Evolutionary conservation across 2,797 vertebrate species (phyloP), one percentile per base, ranked within the genome.

Genomic region (Holocentrus rufus): DNA sequence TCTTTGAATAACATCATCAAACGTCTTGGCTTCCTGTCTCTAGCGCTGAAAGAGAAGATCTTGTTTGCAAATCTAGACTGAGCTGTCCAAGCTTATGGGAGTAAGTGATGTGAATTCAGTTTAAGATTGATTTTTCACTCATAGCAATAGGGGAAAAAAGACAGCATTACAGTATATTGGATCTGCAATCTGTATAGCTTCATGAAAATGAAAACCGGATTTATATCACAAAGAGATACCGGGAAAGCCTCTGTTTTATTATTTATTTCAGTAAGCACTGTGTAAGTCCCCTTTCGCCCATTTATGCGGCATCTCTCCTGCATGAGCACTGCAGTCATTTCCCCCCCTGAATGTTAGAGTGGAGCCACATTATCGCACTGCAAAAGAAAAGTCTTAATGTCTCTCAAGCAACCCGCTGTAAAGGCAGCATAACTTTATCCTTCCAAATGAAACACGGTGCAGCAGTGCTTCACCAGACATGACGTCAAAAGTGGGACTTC

Each of bases 401-500:
- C 22, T 53, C 22, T 22, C 50, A 23, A 13, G 10, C n/a, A 39
- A 76, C 58, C 55, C 17, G n/a, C 55, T 20, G 39, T 44, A 23
- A 23, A 46, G 31, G n/a, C 13, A 53, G 22, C 55, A 27, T 4
- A 44, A 57, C 31, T 74, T 75, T 18, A 61, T 76, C 59, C 74
- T 44, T 36, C 39, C 7, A 44, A 42, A 64, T 52, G 55, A 34
- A 56, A 30, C 39, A 42, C 64, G 55, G 30, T 63, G 49, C 54
- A n/a, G 66, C 68, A 70, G 20, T 49, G 50, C 2, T 36, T 60
- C 60, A 15, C 5, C 30, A 14, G 67, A 61, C 25, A 27, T 18
- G 31, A 20, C 0, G 20, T 56, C 53, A 44, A 80, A 78, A 80
- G 22, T 59, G 58, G 65, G 65, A 67, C 74, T 70, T 84, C 57